These are phyloP conservation scores for Coturnix japonica DNA, from an alignment of 2,113 vertebrate species.

Conservation along the genomic window DNA sequence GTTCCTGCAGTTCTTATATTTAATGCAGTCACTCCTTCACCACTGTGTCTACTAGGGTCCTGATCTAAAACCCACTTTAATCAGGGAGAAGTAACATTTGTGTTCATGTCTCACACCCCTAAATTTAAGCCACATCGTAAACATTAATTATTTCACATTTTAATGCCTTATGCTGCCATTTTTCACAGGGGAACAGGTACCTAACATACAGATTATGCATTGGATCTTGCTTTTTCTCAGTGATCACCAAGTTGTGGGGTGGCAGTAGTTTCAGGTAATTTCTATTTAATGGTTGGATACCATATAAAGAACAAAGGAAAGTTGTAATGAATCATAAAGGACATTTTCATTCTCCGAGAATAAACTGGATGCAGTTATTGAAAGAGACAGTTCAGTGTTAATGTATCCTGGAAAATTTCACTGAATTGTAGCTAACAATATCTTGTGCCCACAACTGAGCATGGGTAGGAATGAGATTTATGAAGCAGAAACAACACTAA, in stretches of 20 bases:
- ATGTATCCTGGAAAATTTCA: constrained; percentile 1
- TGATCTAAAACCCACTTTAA: not conserved
- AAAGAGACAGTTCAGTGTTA: constrained; percentile 21
- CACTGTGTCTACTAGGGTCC: not conserved
- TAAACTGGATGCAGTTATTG: constrained; percentile 54
- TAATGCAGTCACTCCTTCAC: not conserved
- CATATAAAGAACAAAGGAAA: constrained; percentile 13
- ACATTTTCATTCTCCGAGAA: constrained; percentile 59
- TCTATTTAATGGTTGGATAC: constrained; percentile 26
- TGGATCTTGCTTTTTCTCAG: not conserved
- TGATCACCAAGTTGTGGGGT: not conserved
- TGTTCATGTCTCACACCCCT: not conserved
- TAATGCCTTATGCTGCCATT: not conserved
- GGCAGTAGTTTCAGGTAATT: constrained; percentile 38
- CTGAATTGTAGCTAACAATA: constrained; percentile 30
- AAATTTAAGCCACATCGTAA: not conserved
- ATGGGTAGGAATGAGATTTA: not conserved
- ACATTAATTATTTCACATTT: not conserved
- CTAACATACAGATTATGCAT: not conserved
- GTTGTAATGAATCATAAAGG: constrained; percentile 57
- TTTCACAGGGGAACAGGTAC: not conserved
- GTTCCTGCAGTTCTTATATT: not conserved
- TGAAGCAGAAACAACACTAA: constrained; percentile 31
- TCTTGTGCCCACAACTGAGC: not conserved
- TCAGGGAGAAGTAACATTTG: not conserved